Conservation (phyloP, 1,140 invertebrate genomes). For the Camponotus pennsylvanicus region DNA sequence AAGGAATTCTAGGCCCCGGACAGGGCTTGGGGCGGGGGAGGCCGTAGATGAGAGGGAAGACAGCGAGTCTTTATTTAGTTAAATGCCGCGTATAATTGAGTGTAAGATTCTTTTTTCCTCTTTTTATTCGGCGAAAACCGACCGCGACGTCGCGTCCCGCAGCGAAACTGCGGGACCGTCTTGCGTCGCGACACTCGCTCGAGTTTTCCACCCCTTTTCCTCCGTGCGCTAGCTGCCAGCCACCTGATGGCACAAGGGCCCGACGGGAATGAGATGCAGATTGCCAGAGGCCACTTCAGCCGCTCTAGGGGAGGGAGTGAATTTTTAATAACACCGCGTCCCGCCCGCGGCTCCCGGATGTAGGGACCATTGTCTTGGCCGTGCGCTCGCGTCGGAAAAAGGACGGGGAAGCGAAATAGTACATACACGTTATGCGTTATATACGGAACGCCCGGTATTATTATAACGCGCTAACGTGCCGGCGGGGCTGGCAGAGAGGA, state of each 20-base stretch:
- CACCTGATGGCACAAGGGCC: slow-evolving; percentile 78
- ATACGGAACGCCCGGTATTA: slow-evolving; percentile 72
- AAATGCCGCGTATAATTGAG: slow-evolving; percentile 80
- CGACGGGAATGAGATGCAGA: slow-evolving; percentile 86
- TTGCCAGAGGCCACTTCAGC: slow-evolving; percentile 86
- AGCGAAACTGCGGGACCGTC: slow-evolving; percentile 48
- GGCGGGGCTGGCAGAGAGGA: slow-evolving; percentile 50
- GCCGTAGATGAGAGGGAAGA: slow-evolving; percentile 18
- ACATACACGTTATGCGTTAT: slow-evolving; percentile 67
- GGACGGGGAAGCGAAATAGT: slow-evolving; percentile 70
- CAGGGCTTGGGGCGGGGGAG: neutral
- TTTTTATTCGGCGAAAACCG: slow-evolving; percentile 56
- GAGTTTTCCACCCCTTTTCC: slow-evolving; percentile 72
- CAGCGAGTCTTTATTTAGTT: slow-evolving; percentile 74
- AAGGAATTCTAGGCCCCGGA: slow-evolving; percentile 18
- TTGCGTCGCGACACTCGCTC: slow-evolving; percentile 45
- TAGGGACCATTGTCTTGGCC: slow-evolving; percentile 82
- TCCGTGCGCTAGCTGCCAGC: slow-evolving; percentile 63
- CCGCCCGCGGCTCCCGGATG: slow-evolving; percentile 77
- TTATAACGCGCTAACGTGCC: slow-evolving; percentile 78
- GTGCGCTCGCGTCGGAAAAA: slow-evolving; percentile 70
- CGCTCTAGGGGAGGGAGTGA: slow-evolving; percentile 82
- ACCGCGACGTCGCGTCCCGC: slow-evolving; percentile 24
- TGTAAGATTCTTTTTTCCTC: slow-evolving; percentile 74
- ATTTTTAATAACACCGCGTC: slow-evolving; percentile 85